phyloP scores from a whole-genome alignment of 2,797 vertebrate genomes.

The Meda fulgida region DNA sequence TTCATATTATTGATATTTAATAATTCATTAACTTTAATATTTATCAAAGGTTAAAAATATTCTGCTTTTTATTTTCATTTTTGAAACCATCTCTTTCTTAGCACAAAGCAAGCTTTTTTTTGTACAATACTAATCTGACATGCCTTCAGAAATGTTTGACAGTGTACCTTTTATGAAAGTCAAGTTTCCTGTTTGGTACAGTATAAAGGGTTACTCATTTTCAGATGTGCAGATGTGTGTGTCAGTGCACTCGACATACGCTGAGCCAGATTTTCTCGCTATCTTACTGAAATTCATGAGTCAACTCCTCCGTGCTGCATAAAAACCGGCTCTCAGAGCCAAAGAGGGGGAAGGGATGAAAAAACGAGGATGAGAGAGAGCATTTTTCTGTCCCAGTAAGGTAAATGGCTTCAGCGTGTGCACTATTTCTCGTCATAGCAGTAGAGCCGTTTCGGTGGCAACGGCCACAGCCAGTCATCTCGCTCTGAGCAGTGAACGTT shows the following conservation, averaged over 20 bases:
- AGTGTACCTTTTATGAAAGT: conserved; percentile 22
- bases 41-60: too few relatives aligned
- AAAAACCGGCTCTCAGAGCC: conserved; percentile 30
- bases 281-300: conserved; percentile 57
- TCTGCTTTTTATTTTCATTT: too few relatives aligned
- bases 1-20: not conserved
- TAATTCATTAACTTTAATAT: not conserved
- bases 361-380: conserved; percentile 31
- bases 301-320: conserved; percentile 43
- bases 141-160: conserved; percentile 3
- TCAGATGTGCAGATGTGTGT: conserved; percentile 34
- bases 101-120: not conserved
- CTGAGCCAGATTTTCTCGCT: conserved; percentile 29
- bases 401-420: conserved; percentile 30
- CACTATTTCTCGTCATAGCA: conserved; percentile 72
- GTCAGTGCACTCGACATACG: not conserved
- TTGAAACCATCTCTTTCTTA: not conserved
- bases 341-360: conserved; percentile 26
- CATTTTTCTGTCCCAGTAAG: conserved; percentile 47
- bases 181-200: conserved; percentile 44
- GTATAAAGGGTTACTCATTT: conserved; percentile 30
- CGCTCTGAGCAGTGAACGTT: conserved; percentile 23
- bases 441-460: conserved; percentile 60
- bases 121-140: not conserved
- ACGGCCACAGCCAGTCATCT: conserved; percentile 61